Evolutionary conservation across 2,797 vertebrate species (phyloP).

Genomic region (Acrocephalus scirpaceus): DNA sequence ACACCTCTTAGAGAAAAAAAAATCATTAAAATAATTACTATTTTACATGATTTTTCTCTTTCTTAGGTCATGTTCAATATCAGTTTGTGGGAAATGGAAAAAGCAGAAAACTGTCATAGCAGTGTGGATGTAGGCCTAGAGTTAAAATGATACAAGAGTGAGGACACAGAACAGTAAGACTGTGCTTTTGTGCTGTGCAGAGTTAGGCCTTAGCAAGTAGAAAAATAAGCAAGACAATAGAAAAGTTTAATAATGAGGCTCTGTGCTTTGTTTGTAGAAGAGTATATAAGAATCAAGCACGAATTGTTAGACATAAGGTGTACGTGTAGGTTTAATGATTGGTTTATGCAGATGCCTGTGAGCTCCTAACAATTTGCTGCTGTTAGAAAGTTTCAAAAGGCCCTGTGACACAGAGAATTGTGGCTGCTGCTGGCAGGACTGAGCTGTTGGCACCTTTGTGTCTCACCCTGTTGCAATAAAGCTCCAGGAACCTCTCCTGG

Average conservation of each 20-base stretch:
- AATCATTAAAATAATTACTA: neutral
- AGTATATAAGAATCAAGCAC: too few relatives aligned
- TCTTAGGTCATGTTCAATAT: neutral
- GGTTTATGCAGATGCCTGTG: neutral
- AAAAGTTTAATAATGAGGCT: neutral
- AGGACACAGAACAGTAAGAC: neutral
- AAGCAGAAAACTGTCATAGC: neutral
- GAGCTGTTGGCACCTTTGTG: too few relatives aligned
- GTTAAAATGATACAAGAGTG: neutral
- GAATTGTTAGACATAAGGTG: neutral
- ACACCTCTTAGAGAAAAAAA: neutral
- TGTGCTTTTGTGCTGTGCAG: neutral
- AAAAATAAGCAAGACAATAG: neutral
- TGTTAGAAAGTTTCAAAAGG: neutral
- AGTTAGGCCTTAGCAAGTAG: neutral
- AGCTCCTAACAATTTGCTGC: neutral
- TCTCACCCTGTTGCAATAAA: neutral
- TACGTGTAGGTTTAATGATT: neutral
- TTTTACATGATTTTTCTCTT: neutral
- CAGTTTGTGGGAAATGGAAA: neutral
- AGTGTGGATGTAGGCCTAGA: neutral
- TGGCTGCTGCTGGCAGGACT: too few relatives aligned
- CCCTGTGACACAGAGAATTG: neutral
- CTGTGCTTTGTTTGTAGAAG: neutral
- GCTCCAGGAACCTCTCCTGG: too few relatives aligned